Conservation (phyloP, 2,797 vertebrate species). For the Carcharodon carcharias region DNA sequence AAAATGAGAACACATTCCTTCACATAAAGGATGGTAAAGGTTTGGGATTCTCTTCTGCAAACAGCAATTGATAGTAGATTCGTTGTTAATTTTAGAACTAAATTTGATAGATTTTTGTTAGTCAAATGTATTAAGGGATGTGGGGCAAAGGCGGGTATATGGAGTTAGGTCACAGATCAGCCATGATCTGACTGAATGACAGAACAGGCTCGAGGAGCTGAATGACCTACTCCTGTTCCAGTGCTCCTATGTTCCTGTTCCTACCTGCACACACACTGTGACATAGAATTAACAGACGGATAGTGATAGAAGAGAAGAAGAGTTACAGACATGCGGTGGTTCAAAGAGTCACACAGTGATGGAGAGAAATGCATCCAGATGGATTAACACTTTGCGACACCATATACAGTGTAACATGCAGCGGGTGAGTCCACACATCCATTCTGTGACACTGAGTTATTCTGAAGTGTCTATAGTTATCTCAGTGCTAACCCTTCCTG, state of each 20-base stretch:
- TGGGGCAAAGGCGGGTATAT: background rate
- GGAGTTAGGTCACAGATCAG: background rate
- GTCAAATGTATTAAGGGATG: background rate
- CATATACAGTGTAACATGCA: background rate
- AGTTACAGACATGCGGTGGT: background rate
- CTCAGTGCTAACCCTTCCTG: background rate
- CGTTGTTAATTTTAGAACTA: too few relatives aligned
- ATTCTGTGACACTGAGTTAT: background rate
- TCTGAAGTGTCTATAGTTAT: background rate
- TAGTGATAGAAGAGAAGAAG: too few relatives aligned
- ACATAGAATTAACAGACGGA: too few relatives aligned
- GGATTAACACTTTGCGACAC: background rate
- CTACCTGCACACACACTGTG: background rate
- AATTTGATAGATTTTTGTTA: too few relatives aligned
- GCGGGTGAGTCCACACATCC: background rate
- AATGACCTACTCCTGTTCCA: background rate
- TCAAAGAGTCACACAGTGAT: background rate
- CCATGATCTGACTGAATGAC: background rate
- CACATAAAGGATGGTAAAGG: background rate
- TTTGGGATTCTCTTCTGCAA: background rate
- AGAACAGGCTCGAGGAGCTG: background rate
- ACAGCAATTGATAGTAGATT: too few relatives aligned
- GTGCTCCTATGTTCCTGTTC: background rate
- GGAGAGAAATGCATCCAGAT: background rate
- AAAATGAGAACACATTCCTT: background rate